phyloP scores from a whole-genome alignment of 2,113 vertebrate genomes.

The Burhinus oedicnemus region DNA sequence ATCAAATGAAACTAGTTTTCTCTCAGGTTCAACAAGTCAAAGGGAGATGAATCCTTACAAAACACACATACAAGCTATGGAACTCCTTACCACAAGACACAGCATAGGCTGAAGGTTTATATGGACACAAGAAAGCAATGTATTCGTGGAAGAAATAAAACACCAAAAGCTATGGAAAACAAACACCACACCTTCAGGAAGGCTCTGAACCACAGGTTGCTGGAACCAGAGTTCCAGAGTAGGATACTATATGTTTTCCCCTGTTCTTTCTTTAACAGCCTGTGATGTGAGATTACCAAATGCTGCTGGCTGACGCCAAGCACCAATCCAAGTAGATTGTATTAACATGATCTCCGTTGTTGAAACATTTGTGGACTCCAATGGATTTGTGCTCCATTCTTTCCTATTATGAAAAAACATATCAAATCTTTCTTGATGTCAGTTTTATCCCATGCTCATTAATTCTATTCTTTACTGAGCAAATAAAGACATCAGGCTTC shows the following conservation, averaged over 20 bases:
- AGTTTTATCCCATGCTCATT: background rate
- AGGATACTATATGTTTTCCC: rapidly evolving
- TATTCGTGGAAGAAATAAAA: background rate
- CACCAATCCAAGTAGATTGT: background rate
- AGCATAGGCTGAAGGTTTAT: background rate
- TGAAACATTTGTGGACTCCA: background rate
- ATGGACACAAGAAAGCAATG: background rate
- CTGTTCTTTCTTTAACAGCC: background rate
- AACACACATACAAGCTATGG: background rate
- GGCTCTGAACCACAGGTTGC: background rate
- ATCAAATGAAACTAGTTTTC: background rate
- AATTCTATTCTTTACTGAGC: background rate
- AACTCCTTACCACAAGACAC: background rate
- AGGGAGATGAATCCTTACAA: background rate
- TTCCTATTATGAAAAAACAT: background rate
- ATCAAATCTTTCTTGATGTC: background rate
- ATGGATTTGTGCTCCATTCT: background rate
- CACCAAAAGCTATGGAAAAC: background rate
- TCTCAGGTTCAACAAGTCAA: background rate
- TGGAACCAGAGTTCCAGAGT: background rate
- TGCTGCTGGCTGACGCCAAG: background rate
- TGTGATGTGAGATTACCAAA: background rate
- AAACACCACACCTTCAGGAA: background rate
- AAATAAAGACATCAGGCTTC: background rate
- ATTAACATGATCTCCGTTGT: background rate